Percentiles rank a stretch among this genome's conserved stretches.
Evolutionary conservation across 1,140 invertebrate genomes (phyloP).

Genomic region (Leptinotarsa defecta): DNA sequence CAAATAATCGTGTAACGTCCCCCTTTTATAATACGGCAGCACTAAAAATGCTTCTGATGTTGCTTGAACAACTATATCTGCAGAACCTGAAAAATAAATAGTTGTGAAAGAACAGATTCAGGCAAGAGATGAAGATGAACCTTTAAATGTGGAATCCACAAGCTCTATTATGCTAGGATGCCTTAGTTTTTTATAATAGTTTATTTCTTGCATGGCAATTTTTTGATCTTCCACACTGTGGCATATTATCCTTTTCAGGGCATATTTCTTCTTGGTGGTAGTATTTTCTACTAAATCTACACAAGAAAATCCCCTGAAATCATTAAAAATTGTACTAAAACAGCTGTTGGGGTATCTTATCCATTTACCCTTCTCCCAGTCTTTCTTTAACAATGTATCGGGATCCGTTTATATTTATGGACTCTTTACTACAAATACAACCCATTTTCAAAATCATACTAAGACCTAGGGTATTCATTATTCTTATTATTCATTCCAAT

Average conservation of each 20-base stretch:
- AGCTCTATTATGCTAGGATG: conserved; percentile 81
- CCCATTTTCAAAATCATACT: conserved; percentile 76
- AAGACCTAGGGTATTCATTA: conserved; percentile 73
- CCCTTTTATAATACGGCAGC: conserved; percentile 80
- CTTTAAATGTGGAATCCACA: conserved; percentile 70
- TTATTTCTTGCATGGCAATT: conserved; percentile 74
- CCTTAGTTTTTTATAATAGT: conserved; percentile 71
- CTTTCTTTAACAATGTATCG: conserved; percentile 72
- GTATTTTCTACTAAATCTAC: conserved; percentile 79
- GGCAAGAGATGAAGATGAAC: conserved; percentile 13
- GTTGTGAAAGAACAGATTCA: conserved; percentile 10
- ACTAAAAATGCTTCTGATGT: conserved; percentile 78
- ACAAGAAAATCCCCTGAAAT: conserved; percentile 79
- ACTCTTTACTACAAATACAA: conserved; percentile 78
- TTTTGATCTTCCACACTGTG: conserved; percentile 80
- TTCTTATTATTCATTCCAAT: background rate
- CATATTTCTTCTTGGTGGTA: conserved; percentile 73
- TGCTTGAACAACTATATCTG: conserved; percentile 69
- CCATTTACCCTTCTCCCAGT: conserved; percentile 77
- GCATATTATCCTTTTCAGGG: conserved; percentile 81
- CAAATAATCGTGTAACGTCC: conserved; percentile 76
- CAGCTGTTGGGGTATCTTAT: conserved; percentile 23
- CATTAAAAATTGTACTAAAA: conserved; percentile 5
- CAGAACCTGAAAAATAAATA: conserved; percentile 55
- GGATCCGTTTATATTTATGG: conserved; percentile 70